phyloP scores from a whole-genome alignment of 2,888 invertebrate species.

The Pardosa pseudoannulata region DNA sequence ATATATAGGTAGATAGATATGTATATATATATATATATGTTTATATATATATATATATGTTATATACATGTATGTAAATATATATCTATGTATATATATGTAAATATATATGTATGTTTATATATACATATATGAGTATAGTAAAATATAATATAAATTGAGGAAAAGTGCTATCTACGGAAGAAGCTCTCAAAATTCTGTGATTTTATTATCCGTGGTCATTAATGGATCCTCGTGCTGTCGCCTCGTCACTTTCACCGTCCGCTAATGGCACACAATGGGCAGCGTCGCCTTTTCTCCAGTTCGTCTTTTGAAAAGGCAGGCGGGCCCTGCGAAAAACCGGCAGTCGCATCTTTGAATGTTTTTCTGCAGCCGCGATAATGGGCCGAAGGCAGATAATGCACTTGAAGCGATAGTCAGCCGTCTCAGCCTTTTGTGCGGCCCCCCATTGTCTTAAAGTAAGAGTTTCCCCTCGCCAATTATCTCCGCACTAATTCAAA shows the following conservation, averaged over 20 bases:
- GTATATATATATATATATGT: too few species aligned
- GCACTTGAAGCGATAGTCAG: conserved; percentile 2
- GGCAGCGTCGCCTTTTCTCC: background rate
- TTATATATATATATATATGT: too few species aligned
- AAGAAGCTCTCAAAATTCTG: too few species aligned
- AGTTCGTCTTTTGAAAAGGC: background rate
- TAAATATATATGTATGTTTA: too few species aligned
- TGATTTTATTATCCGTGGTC: background rate
- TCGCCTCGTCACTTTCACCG: background rate
- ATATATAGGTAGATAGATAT: too few species aligned
- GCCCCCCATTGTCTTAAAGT: conserved; percentile 1
- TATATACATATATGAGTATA: too few species aligned
- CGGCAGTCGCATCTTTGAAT: background rate
- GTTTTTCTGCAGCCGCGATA: background rate
- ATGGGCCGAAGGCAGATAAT: background rate
- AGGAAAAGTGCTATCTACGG: too few species aligned
- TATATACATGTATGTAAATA: too few species aligned
- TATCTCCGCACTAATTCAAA: conserved; percentile 65
- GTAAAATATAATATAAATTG: too few species aligned
- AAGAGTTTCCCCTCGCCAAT: conserved; percentile 30
- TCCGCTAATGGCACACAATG: background rate
- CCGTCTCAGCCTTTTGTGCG: background rate
- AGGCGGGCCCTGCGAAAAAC: background rate
- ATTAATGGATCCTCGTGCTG: background rate
- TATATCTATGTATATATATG: too few species aligned